Conservation (phyloP, 1,140 invertebrate genomes). For the Formica exsecta region DNA sequence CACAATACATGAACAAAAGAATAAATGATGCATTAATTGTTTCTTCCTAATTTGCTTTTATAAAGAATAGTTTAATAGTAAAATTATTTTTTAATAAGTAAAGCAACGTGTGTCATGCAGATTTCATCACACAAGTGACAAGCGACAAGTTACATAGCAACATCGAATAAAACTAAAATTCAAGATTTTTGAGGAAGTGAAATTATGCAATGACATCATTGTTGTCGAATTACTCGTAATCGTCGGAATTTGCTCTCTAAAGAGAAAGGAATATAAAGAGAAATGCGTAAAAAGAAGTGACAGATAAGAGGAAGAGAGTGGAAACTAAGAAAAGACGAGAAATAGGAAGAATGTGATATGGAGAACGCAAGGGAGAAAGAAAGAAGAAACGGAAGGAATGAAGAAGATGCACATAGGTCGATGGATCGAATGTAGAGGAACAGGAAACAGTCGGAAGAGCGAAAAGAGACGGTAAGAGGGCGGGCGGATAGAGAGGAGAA, state of each 20-base stretch:
- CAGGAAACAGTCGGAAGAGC: conserved; percentile 33
- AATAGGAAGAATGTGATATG: conserved; percentile 21
- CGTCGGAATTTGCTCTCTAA: neutral
- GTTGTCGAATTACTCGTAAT: conserved; percentile 5
- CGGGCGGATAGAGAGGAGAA: neutral
- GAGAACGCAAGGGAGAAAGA: neutral
- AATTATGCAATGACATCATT: neutral
- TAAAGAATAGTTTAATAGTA: neutral
- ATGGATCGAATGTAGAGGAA: conserved; percentile 53
- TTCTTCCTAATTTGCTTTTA: neutral
- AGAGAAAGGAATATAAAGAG: neutral
- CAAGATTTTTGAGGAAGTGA: neutral
- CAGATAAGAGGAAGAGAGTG: neutral
- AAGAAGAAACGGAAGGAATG: conserved; percentile 33
- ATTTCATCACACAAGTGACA: neutral
- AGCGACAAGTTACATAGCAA: neutral
- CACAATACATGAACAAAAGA: too few species aligned
- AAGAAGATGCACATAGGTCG: conserved; percentile 28
- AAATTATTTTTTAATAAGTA: neutral
- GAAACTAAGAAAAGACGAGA: neutral
- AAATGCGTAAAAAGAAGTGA: neutral
- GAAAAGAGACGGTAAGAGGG: conserved; percentile 56
- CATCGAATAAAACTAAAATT: neutral
- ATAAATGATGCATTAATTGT: neutral
- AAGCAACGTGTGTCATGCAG: neutral